Conservation (phyloP, 2,888 invertebrate genomes). For the Fissipunctia ypsillon region DNA sequence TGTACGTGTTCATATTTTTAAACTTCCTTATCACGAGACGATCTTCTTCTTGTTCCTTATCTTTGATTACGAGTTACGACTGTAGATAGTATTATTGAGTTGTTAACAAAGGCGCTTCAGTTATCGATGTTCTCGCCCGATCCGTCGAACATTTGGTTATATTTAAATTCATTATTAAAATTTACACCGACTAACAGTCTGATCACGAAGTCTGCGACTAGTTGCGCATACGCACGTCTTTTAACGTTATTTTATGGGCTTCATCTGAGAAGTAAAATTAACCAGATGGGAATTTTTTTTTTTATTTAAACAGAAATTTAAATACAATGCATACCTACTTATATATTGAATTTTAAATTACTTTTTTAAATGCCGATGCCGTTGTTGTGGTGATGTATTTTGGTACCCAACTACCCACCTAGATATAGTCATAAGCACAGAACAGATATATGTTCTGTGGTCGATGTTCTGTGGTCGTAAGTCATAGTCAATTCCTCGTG, state of each 20-base stretch:
- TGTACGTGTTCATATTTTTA: constrained; percentile 15
- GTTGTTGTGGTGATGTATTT: background rate
- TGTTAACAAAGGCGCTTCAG: constrained; percentile 27
- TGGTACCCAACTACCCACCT: background rate
- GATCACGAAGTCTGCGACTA: constrained; percentile 26
- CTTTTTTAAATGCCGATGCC: constrained; percentile 9
- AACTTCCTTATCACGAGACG: constrained; percentile 35
- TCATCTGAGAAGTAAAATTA: constrained; percentile 6
- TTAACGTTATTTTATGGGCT: constrained; percentile 8
- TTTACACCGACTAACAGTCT: constrained; percentile 30
- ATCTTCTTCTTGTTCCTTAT: no score
- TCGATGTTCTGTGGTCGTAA: no score
- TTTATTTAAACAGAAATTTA: constrained; percentile 6
- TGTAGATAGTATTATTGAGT: background rate
- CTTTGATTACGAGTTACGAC: background rate
- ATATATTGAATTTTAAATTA: no score
- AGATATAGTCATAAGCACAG: no score
- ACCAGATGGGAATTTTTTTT: constrained; percentile 1
- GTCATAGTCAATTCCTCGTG: no score
- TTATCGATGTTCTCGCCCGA: constrained; percentile 5
- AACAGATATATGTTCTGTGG: no score
- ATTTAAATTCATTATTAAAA: constrained; percentile 28
- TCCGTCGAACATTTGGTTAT: constrained; percentile 9
- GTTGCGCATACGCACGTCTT: constrained; percentile 19
- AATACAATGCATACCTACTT: background rate